These are phyloP conservation scores for Notothenia coriiceps DNA, from an alignment of 2,113 vertebrate genomes.

Conservation along the genomic window DNA sequence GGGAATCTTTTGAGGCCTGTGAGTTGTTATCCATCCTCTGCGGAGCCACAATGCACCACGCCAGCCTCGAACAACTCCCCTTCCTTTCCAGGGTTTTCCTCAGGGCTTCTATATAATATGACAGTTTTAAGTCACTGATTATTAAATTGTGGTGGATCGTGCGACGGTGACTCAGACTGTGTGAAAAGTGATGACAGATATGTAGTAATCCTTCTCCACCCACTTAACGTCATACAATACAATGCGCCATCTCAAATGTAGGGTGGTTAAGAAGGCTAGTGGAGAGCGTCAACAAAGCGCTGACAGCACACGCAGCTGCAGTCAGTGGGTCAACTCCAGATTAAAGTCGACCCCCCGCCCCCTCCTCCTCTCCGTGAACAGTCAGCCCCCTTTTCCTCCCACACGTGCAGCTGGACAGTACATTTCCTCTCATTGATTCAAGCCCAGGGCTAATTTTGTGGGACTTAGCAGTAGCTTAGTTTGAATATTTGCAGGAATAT, in stretches of 20 bases:
- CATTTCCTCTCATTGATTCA: conserved; percentile 59
- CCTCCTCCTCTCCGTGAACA: conserved; percentile 15
- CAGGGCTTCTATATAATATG: conserved; percentile 42
- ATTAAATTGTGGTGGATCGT: conserved; percentile 19
- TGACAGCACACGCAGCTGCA: conserved; percentile 17
- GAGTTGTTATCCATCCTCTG: conserved; percentile 37
- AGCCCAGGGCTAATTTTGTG: conserved; percentile 70
- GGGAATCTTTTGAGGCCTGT: conserved; percentile 15
- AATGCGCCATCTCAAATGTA: conserved; percentile 18
- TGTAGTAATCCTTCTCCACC: conserved; percentile 23
- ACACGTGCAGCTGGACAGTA: conserved; percentile 57
- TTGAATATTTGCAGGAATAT: conserved; percentile 42
- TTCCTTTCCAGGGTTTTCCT: conserved; percentile 36
- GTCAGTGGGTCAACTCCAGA: conserved; percentile 44
- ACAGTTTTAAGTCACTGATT: conserved; percentile 43
- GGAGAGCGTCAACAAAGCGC: conserved; percentile 36
- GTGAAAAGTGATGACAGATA: conserved; percentile 32
- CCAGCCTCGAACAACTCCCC: neutral
- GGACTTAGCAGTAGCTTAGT: conserved; percentile 54
- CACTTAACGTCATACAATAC: conserved; percentile 7
- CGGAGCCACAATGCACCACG: conserved; percentile 27
- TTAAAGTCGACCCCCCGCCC: conserved; percentile 25
- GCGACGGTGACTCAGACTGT: conserved; percentile 30
- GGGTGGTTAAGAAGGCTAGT: neutral
- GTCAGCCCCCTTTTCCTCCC: neutral